A percentile compares a stretch with the other conserved stretches of the same genome.
Conservation (phyloP, 2,888 invertebrate species). For the Selenia dentaria region DNA sequence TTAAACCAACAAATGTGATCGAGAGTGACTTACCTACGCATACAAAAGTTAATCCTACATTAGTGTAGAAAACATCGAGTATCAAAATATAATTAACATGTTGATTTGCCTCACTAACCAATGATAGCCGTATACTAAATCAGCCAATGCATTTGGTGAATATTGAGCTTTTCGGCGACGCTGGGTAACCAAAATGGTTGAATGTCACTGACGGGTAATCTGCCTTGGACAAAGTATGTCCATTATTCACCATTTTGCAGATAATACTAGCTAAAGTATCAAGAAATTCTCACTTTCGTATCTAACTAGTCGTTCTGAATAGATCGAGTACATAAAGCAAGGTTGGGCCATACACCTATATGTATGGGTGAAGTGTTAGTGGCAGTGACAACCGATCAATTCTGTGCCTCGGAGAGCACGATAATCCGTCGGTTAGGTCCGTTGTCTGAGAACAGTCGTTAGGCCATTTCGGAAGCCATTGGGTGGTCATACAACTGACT, state of each 20-base stretch:
- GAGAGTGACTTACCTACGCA: conserved; percentile 64
- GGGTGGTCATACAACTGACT: too few relatives aligned
- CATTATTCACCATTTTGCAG: neutral
- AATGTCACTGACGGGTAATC: conserved; percentile 46
- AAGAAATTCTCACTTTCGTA: too few relatives aligned
- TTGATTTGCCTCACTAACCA: conserved; percentile 82
- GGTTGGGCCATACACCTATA: too few relatives aligned
- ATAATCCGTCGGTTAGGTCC: too few relatives aligned
- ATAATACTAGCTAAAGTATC: too few relatives aligned
- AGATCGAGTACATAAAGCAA: too few relatives aligned
- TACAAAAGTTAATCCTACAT: conserved; percentile 74
- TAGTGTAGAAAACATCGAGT: conserved; percentile 82
- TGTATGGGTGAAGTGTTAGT: too few relatives aligned
- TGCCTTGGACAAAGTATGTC: conserved; percentile 1
- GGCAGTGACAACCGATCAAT: too few relatives aligned
- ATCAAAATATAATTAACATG: conserved; percentile 84
- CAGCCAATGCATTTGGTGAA: conserved; percentile 75
- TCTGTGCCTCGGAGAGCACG: too few relatives aligned
- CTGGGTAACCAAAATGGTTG: conserved; percentile 55
- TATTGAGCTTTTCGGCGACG: conserved; percentile 69
- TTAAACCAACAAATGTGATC: conserved; percentile 65
- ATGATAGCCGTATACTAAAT: conserved; percentile 83
- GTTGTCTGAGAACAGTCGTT: too few relatives aligned
- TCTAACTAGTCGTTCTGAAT: too few relatives aligned
- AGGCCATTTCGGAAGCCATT: too few relatives aligned